Evolutionary conservation across 2,113 vertebrate genomes (phyloP).

Genomic region (Brevimyrus niger): DNA sequence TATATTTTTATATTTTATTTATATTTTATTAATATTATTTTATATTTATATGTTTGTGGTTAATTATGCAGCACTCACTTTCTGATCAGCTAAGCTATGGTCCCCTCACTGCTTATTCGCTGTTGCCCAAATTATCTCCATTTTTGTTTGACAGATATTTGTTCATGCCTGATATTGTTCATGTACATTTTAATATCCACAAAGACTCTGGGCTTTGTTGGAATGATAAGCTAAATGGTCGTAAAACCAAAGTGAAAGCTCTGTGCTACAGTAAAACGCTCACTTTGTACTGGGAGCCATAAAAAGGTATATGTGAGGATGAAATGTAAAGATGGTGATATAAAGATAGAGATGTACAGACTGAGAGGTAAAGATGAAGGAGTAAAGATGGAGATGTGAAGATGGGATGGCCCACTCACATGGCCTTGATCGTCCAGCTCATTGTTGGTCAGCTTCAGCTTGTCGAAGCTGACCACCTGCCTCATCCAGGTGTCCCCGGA

Average conservation of each 20-base stretch:
- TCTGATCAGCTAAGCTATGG: not conserved
- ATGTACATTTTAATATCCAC: not conserved
- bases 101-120: not conserved
- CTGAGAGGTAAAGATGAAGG: not conserved
- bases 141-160: not conserved
- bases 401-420: constrained; percentile 61
- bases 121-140: not conserved
- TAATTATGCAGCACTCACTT: not conserved
- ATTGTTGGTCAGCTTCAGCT: constrained; percentile 98
- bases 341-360: not conserved
- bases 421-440: constrained; percentile 98
- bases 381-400: not conserved
- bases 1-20: too few relatives aligned
- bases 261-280: not conserved
- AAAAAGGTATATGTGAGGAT: not conserved
- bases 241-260: not conserved
- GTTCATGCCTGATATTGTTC: not conserved
- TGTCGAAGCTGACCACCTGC: constrained; percentile 98
- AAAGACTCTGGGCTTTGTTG: not conserved
- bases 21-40: too few relatives aligned
- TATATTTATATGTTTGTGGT: too few relatives aligned
- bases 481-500: constrained; percentile 99
- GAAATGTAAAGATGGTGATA: not conserved
- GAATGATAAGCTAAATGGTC: not conserved
- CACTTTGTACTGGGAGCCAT: not conserved